Percentiles rank a stretch among this genome's conserved stretches.
These are phyloP conservation scores for Lanius ludovicianus DNA, from an alignment of 2,113 vertebrate species.

Conservation along the genomic window DNA sequence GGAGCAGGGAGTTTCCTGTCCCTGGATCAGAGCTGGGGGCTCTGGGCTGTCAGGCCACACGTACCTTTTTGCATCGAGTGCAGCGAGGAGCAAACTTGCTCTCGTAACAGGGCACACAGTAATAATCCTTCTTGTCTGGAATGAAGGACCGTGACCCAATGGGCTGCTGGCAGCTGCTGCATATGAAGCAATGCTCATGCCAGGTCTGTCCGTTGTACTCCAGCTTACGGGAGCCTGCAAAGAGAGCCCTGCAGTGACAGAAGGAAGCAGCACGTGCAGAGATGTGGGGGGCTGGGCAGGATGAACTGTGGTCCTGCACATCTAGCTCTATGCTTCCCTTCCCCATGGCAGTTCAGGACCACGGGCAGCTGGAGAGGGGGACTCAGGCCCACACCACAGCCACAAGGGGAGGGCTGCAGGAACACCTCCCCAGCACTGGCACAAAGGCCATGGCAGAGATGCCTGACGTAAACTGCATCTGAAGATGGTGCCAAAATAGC, in stretches of 20 bases:
- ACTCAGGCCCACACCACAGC: not conserved
- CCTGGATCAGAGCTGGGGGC: not conserved
- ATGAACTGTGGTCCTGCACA: not conserved
- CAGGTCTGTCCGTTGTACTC: conserved; percentile 95
- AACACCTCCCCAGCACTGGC: not conserved
- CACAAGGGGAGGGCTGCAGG: not conserved
- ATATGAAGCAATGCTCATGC: conserved; percentile 96
- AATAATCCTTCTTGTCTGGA: conserved; percentile 95
- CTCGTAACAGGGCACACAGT: conserved; percentile 96
- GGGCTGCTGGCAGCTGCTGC: conserved; percentile 94
- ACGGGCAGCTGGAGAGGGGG: not conserved
- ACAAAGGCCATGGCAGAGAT: not conserved
- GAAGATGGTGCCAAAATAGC: conserved; percentile 1
- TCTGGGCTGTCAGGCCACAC: not conserved
- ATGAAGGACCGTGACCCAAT: conserved; percentile 97
- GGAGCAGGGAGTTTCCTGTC: not conserved
- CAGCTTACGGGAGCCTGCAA: conserved; percentile 91
- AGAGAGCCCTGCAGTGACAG: not conserved
- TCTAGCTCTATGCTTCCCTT: not conserved
- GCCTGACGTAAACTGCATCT: not conserved
- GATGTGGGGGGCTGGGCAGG: not conserved
- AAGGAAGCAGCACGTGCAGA: not conserved
- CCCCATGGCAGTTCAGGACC: fast-evolving
- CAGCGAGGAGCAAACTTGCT: conserved; percentile 97
- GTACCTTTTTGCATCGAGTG: conserved; percentile 95